These are phyloP conservation scores for Dynastes tityus DNA, from an alignment of 2,888 invertebrate species.

Conservation along the genomic window DNA sequence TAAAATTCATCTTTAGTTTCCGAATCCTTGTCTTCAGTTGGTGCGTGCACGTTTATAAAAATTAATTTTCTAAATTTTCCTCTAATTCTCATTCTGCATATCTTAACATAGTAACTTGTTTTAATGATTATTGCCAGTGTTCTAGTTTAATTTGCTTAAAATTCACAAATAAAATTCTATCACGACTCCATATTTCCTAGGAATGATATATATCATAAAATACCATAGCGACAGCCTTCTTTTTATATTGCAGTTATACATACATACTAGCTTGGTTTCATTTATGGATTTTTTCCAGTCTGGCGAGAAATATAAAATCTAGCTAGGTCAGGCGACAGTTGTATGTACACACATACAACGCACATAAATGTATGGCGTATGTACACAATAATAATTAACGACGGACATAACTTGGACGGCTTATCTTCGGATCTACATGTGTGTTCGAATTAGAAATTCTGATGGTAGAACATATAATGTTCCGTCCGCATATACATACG, in stretches of 20 bases:
- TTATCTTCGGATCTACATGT: slow-evolving; percentile 65
- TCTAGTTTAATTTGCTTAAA: too few relatives aligned
- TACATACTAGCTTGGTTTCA: background rate
- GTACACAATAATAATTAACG: slow-evolving; percentile 40
- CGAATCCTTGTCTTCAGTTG: too few relatives aligned
- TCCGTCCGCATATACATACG: background rate
- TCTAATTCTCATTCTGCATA: too few relatives aligned
- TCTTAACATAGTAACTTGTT: too few relatives aligned
- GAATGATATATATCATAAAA: too few relatives aligned
- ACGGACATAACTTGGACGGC: slow-evolving; percentile 29
- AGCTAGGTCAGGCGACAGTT: slow-evolving; percentile 20
- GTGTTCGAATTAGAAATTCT: slow-evolving; percentile 66
- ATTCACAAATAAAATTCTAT: too few relatives aligned
- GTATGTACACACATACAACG: background rate
- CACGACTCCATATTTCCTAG: too few relatives aligned
- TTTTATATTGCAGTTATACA: slow-evolving; percentile 11
- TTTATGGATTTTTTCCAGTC: slow-evolving; percentile 10
- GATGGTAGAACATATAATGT: slow-evolving; percentile 57
- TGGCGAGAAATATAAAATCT: background rate
- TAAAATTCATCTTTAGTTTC: too few relatives aligned
- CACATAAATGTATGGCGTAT: slow-evolving; percentile 31
- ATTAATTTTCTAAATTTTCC: too few relatives aligned
- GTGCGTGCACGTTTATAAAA: too few relatives aligned
- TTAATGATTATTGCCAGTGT: too few relatives aligned
- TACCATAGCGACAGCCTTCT: too few relatives aligned